Conservation (phyloP, 2,888 invertebrate genomes). For the Eristalinus aeneus region DNA sequence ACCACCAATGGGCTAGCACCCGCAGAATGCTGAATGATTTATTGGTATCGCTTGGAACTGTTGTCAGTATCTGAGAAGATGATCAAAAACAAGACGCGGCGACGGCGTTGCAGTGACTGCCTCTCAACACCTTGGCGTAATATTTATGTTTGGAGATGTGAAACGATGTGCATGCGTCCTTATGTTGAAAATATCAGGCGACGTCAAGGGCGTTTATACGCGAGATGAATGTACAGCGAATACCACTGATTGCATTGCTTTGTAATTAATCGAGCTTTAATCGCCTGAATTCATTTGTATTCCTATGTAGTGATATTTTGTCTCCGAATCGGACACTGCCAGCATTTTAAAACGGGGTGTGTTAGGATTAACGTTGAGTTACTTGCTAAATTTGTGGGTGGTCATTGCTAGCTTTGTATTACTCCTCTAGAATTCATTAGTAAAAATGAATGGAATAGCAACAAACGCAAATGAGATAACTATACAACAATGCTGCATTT, state of each 20-base stretch:
- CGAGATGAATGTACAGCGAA: slow-evolving; percentile 16
- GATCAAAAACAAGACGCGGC: slow-evolving; percentile 70
- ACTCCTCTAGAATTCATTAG: not conserved
- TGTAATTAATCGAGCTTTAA: slow-evolving; percentile 68
- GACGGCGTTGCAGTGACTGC: slow-evolving; percentile 49
- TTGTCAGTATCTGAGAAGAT: slow-evolving; percentile 68
- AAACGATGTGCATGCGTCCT: slow-evolving; percentile 56
- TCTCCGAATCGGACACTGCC: slow-evolving; percentile 40
- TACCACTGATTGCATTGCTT: slow-evolving; percentile 49
- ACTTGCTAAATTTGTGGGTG: not conserved
- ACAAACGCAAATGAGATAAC: not conserved
- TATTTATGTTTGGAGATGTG: slow-evolving; percentile 63
- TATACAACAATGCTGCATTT: not conserved
- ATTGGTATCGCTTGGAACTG: slow-evolving; percentile 64
- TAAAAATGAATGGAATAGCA: not conserved
- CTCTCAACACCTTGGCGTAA: slow-evolving; percentile 68
- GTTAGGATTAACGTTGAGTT: not conserved
- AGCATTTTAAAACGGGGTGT: slow-evolving; percentile 29
- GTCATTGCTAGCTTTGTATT: not conserved
- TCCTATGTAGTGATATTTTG: slow-evolving; percentile 44
- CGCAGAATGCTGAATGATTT: slow-evolving; percentile 71
- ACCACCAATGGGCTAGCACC: slow-evolving; percentile 42
- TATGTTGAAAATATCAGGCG: slow-evolving; percentile 46
- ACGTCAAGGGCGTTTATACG: slow-evolving; percentile 68
- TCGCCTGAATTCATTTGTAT: slow-evolving; percentile 64